Conservation (phyloP, 2,797 vertebrate genomes). For the Holocentrus rufus region DNA sequence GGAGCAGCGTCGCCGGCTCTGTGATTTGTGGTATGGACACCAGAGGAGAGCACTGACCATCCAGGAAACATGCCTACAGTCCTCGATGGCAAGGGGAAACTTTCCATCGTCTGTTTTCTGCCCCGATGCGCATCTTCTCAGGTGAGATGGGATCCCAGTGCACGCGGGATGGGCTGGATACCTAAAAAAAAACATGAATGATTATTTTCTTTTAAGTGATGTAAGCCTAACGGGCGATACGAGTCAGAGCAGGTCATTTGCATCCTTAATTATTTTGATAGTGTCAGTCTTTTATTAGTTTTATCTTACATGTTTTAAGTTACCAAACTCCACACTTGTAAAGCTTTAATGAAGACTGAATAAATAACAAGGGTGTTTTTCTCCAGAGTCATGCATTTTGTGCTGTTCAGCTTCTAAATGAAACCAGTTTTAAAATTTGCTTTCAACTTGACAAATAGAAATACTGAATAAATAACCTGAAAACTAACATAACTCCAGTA, state of each 20-base stretch:
- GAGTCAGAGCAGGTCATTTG: no score
- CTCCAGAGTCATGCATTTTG: neutral
- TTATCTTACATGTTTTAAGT: neutral
- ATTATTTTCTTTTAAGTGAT: neutral
- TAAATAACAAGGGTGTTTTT: neutral
- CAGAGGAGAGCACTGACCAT: constrained; percentile 68
- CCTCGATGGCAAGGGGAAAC: constrained; percentile 77
- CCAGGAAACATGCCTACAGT: constrained; percentile 81
- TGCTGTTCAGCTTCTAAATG: neutral
- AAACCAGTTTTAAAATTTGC: neutral
- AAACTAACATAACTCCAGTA: constrained; percentile 56
- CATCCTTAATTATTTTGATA: no score
- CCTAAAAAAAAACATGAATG: neutral
- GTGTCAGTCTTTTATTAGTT: neutral
- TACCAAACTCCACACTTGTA: neutral
- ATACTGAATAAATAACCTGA: neutral
- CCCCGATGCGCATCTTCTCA: constrained; percentile 77
- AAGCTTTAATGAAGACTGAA: no score
- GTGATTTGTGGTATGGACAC: constrained; percentile 70
- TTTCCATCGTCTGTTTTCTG: constrained; percentile 76
- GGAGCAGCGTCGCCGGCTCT: constrained; percentile 33
- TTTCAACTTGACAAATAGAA: neutral
- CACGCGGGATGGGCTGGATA: no score
- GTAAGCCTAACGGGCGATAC: no score
- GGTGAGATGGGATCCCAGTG: constrained; percentile 67